Evolutionary conservation across 1,140 invertebrate species (phyloP).

Genomic region (Mylabris phalerata): DNA sequence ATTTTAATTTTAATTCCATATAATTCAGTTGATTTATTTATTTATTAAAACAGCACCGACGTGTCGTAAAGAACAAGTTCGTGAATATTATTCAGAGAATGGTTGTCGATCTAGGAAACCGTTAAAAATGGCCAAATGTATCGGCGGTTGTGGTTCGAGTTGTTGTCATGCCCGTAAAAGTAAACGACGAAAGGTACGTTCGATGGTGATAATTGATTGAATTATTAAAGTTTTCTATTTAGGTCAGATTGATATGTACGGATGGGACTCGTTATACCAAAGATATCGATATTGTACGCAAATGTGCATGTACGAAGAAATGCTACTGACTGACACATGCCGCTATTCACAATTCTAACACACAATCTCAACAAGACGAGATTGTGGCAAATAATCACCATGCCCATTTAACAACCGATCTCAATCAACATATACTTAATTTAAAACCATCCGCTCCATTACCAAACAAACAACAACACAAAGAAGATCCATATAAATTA

Average conservation of each 20-base stretch:
- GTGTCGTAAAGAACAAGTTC: slow-evolving; percentile 82
- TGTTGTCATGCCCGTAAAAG: slow-evolving; percentile 81
- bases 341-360: slow-evolving; percentile 43
- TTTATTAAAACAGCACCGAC: slow-evolving; percentile 55
- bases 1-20: not conserved
- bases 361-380: slow-evolving; percentile 17
- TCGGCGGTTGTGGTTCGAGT: slow-evolving; percentile 51
- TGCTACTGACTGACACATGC: slow-evolving; percentile 57
- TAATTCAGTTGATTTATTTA: not conserved
- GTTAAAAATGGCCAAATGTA: slow-evolving; percentile 81
- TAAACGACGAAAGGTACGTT: slow-evolving; percentile 78
- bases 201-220: slow-evolving; percentile 6
- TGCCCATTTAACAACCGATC: slow-evolving; percentile 24
- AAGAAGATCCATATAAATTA: slow-evolving; percentile 26
- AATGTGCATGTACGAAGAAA: slow-evolving; percentile 82
- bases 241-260: slow-evolving; percentile 83
- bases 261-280: slow-evolving; percentile 90
- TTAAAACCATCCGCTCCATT: slow-evolving; percentile 14
- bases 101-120: slow-evolving; percentile 81
- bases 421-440: slow-evolving; percentile 23
- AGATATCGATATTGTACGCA: slow-evolving; percentile 92
- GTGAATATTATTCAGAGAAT: slow-evolving; percentile 85
- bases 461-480: slow-evolving; percentile 1
- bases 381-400: slow-evolving; percentile 19
- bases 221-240: slow-evolving; percentile 18